phyloP scores from a whole-genome alignment of 2,113 vertebrate genomes.

The Ctenodactylus gundi region DNA sequence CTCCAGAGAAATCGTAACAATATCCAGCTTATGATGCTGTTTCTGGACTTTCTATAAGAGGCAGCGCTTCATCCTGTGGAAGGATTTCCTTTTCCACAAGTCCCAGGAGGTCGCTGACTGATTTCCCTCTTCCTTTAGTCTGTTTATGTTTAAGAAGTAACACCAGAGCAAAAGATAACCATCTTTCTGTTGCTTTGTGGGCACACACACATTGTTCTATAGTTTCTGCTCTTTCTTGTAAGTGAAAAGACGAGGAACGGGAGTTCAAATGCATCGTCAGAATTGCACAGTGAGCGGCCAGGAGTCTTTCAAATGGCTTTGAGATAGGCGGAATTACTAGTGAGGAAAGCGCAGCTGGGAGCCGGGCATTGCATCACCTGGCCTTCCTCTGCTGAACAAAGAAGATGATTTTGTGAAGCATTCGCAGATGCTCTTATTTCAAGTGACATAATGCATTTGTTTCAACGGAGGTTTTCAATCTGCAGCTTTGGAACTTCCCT shows the following conservation, averaged over 20 bases:
- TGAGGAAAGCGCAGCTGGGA: conserved; percentile 61
- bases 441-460: conserved; percentile 63
- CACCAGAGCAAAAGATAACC: conserved; percentile 53
- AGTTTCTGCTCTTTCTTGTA: conserved; percentile 27
- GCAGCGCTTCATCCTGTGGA: conserved; percentile 57
- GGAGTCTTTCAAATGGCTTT: background rate
- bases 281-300: conserved; percentile 66
- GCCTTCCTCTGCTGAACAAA: conserved; percentile 74
- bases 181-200: conserved; percentile 32
- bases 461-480: conserved; percentile 43
- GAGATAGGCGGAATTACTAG: conserved; percentile 62
- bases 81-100: conserved; percentile 72
- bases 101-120: conserved; percentile 9
- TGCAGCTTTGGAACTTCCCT: conserved; percentile 52
- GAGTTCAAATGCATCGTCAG: background rate
- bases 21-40: background rate
- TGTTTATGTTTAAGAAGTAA: conserved; percentile 65
- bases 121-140: conserved; percentile 60
- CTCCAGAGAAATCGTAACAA: conserved; percentile 36
- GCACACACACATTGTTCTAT: background rate
- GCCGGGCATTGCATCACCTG: conserved; percentile 59
- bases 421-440: conserved; percentile 73
- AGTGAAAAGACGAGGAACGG: conserved; percentile 28
- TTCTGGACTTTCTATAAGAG: conserved; percentile 66
- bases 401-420: conserved; percentile 71